Evolutionary conservation across 1,140 invertebrate genomes (phyloP), one percentile per base, ranked within the genome.

Genomic region (Cotesia typhae): DNA sequence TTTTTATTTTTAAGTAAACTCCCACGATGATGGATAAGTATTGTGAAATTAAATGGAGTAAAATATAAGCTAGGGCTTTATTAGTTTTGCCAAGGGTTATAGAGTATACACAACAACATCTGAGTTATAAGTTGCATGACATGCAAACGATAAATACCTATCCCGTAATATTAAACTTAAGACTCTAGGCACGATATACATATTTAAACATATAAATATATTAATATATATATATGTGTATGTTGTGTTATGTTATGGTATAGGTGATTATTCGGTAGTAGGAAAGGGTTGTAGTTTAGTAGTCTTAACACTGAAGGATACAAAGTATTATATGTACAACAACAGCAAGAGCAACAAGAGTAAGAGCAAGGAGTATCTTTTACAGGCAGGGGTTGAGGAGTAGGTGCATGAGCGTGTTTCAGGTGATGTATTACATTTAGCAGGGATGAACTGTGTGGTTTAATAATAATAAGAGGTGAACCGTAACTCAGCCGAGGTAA

Each of bases 201-300:
- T 59, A 59, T 20, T 47, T 47, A 47, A 47, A 47, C 10, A 47
- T 47, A 6, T 10, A 47, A 9, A 10, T 47, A 47, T 47, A 7
- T 47, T 6, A 9, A 47, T 47, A 47, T 51, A 35, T 65, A n/a
- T 63, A 4, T 67, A 14, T 37, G 35, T 17, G 64, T 37, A 52
- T 17, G 64, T 55, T 41, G 37, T 67, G 28, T 9, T 12, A 7
- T 41, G 9, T 17, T n/a, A 6, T 10, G n/a, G 47, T 41, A 36
- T 14, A 67, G 67, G 64, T 73, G 59, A 74, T 76, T 76, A 76
- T 76, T 76, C 75, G 65, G 75, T 76, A 74, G 75, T 76, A 60
- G 70, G 35, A 47, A 47, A 64, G 61, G 35, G n/a, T 37, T 55
- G 53, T 55, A 55, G n/a, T n/a, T 14, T 55, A 17, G 53, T 55